These are phyloP conservation scores for Venusia cambrica DNA, from an alignment of 2,888 invertebrate genomes.

Conservation along the genomic window DNA sequence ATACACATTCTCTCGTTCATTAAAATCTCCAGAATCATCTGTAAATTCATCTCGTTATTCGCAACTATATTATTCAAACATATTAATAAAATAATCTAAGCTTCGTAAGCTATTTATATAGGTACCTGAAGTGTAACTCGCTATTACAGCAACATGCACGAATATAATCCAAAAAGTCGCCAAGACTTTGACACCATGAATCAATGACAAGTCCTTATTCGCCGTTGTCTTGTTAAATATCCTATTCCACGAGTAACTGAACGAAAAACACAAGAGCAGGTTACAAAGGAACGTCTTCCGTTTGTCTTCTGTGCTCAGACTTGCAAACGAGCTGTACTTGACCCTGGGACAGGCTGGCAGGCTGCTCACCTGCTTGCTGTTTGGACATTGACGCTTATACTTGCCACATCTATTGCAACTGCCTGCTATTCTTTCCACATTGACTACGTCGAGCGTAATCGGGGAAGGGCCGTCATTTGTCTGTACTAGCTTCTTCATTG, in stretches of 20 bases:
- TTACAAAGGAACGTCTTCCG: conserved; percentile 46
- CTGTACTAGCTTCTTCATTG: conserved; percentile 42
- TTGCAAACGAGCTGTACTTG: conserved; percentile 57
- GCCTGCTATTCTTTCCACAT: conserved; percentile 50
- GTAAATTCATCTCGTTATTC: conserved; percentile 34
- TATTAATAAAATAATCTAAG: neutral
- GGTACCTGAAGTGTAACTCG: conserved; percentile 83
- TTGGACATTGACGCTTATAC: conserved; percentile 62
- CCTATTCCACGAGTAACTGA: conserved; percentile 62
- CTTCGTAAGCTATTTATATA: neutral
- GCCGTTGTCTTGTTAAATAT: conserved; percentile 71
- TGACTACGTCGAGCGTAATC: conserved; percentile 65
- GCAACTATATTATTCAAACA: neutral
- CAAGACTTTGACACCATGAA: conserved; percentile 83
- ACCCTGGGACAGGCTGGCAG: conserved; percentile 52
- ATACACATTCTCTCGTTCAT: conserved; percentile 64
- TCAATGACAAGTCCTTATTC: conserved; percentile 72
- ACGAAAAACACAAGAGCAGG: conserved; percentile 64
- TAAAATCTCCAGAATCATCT: conserved; percentile 71
- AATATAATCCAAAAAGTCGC: conserved; percentile 85
- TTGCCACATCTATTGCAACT: conserved; percentile 69
- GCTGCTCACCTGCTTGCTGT: conserved; percentile 39
- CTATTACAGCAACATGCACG: conserved; percentile 82
- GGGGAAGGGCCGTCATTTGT: conserved; percentile 48
- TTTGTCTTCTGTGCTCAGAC: conserved; percentile 52